Base-by-base conservation (phyloP, 2,888 invertebrate species). In the Phengaris alcon region DNA sequence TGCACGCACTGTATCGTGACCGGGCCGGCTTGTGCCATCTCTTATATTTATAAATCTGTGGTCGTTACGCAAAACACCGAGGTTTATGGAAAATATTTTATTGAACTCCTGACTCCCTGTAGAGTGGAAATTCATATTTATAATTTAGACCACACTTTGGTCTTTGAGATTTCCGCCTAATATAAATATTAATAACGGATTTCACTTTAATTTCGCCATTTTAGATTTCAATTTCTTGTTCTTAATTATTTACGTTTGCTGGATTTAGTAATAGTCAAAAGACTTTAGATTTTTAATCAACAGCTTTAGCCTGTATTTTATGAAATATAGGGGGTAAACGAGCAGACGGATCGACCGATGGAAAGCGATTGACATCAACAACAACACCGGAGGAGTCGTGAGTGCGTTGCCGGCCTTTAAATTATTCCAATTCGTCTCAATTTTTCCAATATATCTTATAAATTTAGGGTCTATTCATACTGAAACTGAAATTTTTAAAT, bases 71-170 rank as follows among this genome's bases (percentile, higher is more conserved):
- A 64, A 64, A 70, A 70, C 70, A 15, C 22, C 48, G 13, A 22
- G 48, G 70, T 51, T 70, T 70, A 22, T 51, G 70, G 68, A 70
- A 77, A 77, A 75, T 78, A 75, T 75, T 75, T 76, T 76, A 78
- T 79, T 75, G 77, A 77, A 75, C 57, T 69, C 68, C 69, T 48
- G 75, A 48, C 76, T 64, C 76, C 79, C 79, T 73, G 78, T 70
- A 51, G 79, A 74, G 76, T 75, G 76, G 76, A 77, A 78, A 78
- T 74, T 76, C 76, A 76, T 77, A 75, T 77, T 78, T 75, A 79
- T 78, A 76, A 77, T 76, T 76, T 74, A 54, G 22, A 69, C 75
- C 46, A 55, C 35, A 75, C 51, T 22, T 22, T 69, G 69, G 75
- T 55, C 69, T 75, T 75, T 55, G 75, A 69, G 68, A 69, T 75